A percentile compares a stretch with the other conserved stretches of the same genome.
Evolutionary conservation across 2,888 invertebrate genomes (phyloP).

Genomic region (Xestia xanthographa): DNA sequence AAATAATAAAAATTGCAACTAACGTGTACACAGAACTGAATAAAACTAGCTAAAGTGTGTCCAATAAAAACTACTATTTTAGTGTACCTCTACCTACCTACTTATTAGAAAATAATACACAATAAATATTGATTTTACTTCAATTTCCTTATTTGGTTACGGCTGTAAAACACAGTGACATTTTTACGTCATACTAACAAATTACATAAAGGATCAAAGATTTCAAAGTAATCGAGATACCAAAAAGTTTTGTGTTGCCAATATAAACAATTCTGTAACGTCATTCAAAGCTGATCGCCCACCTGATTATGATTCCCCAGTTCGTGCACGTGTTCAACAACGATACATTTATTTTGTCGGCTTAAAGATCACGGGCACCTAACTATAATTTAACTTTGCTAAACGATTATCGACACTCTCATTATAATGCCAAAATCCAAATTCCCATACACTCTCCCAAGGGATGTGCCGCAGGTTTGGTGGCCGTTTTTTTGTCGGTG

Average conservation of each 20-base stretch:
- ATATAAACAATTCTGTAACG: conserved; percentile 76
- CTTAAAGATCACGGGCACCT: conserved; percentile 78
- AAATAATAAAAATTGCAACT: no score
- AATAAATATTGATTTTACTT: neutral
- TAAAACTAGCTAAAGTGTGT: neutral
- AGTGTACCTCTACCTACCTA: no score
- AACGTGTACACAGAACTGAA: no score
- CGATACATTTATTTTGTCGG: conserved; percentile 83
- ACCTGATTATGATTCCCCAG: conserved; percentile 85
- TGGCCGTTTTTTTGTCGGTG: conserved; percentile 82
- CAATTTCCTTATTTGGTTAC: conserved; percentile 20
- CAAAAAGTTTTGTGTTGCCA: conserved; percentile 66
- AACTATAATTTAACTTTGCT: conserved; percentile 69
- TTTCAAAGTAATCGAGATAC: conserved; percentile 55
- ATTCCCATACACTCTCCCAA: conserved; percentile 66
- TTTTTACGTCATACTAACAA: conserved; percentile 24
- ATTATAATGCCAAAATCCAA: conserved; percentile 70
- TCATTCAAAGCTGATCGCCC: conserved; percentile 75
- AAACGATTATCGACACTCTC: conserved; percentile 77
- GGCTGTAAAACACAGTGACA: neutral
- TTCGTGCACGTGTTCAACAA: conserved; percentile 86
- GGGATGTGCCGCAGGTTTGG: conserved; percentile 75
- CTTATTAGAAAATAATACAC: neutral
- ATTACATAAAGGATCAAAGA: conserved; percentile 32
- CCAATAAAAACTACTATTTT: no score